phyloP scores from a whole-genome alignment of 2,888 invertebrate species.

The Agonopterix alstromeriana region DNA sequence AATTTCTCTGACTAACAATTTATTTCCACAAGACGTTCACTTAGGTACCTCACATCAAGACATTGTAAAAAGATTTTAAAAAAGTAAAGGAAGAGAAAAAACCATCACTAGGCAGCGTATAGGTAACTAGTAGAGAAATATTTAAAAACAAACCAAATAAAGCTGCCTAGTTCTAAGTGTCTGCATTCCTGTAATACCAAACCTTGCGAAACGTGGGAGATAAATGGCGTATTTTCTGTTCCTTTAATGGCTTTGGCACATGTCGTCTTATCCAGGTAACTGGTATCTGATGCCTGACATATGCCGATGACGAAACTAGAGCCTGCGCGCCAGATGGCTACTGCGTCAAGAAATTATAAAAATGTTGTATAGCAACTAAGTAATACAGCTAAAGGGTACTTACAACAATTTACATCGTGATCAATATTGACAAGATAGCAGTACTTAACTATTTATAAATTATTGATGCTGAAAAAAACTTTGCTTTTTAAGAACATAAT shows the following conservation, averaged over 20 bases:
- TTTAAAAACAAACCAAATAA: slow-evolving; percentile 24
- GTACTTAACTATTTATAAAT: no score
- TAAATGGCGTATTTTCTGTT: slow-evolving; percentile 22
- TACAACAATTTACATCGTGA: background rate
- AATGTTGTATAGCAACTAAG: background rate
- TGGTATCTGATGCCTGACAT: slow-evolving; percentile 21
- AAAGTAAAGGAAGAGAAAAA: no score
- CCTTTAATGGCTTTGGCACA: slow-evolving; percentile 50
- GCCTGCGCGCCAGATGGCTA: slow-evolving; percentile 12
- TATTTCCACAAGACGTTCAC: no score
- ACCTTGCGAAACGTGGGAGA: slow-evolving; percentile 38
- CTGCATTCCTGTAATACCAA: slow-evolving; percentile 38
- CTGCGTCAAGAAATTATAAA: slow-evolving; percentile 2
- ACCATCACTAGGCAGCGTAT: background rate
- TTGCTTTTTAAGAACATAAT: no score
- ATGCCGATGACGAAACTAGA: slow-evolving; percentile 19
- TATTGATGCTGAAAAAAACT: no score
- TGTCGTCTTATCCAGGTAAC: slow-evolving; percentile 36
- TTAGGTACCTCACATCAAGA: no score
- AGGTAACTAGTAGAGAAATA: background rate
- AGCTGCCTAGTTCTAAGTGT: slow-evolving; percentile 11
- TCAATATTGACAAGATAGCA: background rate
- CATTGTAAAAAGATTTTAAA: no score
- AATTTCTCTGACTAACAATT: no score
- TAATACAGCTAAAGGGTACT: background rate